Conservation (phyloP, 2,113 vertebrate genomes). For the Stegostoma tigrinum region DNA sequence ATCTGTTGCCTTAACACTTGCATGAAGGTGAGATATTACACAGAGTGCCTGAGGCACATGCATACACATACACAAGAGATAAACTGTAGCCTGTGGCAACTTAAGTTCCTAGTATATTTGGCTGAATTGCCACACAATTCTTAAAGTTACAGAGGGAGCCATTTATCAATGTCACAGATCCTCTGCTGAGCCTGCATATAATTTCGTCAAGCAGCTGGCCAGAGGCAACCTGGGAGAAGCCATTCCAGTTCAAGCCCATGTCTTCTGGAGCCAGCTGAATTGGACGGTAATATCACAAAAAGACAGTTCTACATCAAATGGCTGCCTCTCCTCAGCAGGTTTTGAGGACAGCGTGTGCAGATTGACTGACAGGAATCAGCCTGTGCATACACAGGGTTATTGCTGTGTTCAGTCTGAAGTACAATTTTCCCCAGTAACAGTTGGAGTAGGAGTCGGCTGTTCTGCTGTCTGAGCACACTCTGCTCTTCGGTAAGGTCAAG, state of each 20-base stretch:
- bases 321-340: not conserved
- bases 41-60: not conserved
- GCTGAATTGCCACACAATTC: not conserved
- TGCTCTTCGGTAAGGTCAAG: too few species aligned
- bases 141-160: not conserved
- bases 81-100: not conserved
- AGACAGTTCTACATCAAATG: not conserved
- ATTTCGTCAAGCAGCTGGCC: not conserved
- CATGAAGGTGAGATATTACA: constrained; percentile 11
- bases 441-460: not conserved
- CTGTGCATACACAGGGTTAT: not conserved
- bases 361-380: not conserved
- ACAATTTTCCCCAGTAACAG: not conserved
- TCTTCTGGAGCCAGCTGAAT: not conserved
- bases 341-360: not conserved
- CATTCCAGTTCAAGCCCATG: not conserved
- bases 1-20: constrained; percentile 31
- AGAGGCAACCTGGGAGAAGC: not conserved
- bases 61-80: not conserved
- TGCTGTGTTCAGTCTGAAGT: not conserved
- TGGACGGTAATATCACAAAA: not conserved
- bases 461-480: not conserved
- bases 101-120: not conserved
- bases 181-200: not conserved
- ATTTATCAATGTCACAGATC: not conserved